A percentile compares a stretch with the other conserved stretches of the same genome.
Conservation (phyloP, 2,888 invertebrate species). For the Ecliptopera silaceata region DNA sequence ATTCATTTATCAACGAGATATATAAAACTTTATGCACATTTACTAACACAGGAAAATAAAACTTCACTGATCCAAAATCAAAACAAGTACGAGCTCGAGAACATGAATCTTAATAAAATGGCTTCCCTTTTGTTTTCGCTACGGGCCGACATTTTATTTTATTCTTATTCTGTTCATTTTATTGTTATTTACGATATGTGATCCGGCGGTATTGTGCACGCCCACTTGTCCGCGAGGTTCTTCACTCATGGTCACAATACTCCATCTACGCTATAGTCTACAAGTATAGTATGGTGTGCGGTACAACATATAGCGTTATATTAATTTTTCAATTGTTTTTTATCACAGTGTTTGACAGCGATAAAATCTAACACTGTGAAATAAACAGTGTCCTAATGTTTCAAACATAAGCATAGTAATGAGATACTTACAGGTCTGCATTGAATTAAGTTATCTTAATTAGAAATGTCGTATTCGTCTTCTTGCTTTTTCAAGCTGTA, state of each 20-base stretch:
- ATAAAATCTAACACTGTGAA: no score
- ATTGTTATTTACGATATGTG: constrained; percentile 33
- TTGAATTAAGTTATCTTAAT: no score
- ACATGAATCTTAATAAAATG: constrained; percentile 36
- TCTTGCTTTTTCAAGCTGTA: no score
- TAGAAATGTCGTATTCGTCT: no score
- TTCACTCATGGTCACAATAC: constrained; percentile 23
- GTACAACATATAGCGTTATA: constrained; percentile 12
- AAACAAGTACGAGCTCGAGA: background rate
- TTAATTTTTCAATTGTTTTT: background rate
- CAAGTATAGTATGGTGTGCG: background rate
- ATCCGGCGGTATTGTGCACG: constrained; percentile 24
- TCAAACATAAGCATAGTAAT: no score
- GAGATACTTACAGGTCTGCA: no score
- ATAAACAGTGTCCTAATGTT: no score
- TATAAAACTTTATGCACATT: no score
- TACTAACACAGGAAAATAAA: background rate
- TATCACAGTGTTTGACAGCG: no score
- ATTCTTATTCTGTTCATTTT: constrained; percentile 26
- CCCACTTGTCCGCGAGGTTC: constrained; percentile 20
- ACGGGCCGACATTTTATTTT: constrained; percentile 25
- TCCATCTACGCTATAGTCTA: constrained; percentile 5
- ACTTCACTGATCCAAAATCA: background rate
- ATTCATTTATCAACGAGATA: no score
- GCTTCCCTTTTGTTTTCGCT: constrained; percentile 26